A percentile compares a stretch with the other conserved stretches of the same genome.
Conservation (phyloP, 2,113 vertebrate species). For the Actenoides hombroni region DNA sequence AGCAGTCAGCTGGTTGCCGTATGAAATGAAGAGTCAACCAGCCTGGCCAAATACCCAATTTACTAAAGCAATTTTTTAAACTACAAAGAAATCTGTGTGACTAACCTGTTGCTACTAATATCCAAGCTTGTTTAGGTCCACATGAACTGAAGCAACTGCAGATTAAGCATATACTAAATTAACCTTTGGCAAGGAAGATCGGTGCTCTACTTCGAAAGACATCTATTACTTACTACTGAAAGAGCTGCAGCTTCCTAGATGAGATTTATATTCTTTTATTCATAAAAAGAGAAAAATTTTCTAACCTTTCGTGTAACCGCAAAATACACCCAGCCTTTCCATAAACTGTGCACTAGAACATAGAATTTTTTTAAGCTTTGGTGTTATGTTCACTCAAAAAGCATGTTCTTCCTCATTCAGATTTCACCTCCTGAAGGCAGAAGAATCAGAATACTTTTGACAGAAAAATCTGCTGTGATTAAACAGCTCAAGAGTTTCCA, state of each 20-base stretch:
- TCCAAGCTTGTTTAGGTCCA: neutral
- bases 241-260: neutral
- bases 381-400: neutral
- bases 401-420: neutral
- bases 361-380: neutral
- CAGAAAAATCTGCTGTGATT: constrained; percentile 8
- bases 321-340: neutral
- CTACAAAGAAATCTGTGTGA: neutral
- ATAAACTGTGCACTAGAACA: neutral
- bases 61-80: neutral
- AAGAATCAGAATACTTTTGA: neutral
- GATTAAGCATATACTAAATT: neutral
- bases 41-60: neutral
- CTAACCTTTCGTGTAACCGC: neutral
- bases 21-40: neutral
- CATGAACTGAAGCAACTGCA: neutral
- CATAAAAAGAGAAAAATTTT: neutral
- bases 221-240: neutral
- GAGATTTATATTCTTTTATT: neutral
- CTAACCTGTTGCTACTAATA: neutral
- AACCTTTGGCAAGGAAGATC: neutral
- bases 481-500: neutral
- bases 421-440: neutral
- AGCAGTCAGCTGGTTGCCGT: neutral
- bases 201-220: neutral